phyloP scores from a whole-genome alignment of 2,797 vertebrate species.

The Poecilia velifera region DNA sequence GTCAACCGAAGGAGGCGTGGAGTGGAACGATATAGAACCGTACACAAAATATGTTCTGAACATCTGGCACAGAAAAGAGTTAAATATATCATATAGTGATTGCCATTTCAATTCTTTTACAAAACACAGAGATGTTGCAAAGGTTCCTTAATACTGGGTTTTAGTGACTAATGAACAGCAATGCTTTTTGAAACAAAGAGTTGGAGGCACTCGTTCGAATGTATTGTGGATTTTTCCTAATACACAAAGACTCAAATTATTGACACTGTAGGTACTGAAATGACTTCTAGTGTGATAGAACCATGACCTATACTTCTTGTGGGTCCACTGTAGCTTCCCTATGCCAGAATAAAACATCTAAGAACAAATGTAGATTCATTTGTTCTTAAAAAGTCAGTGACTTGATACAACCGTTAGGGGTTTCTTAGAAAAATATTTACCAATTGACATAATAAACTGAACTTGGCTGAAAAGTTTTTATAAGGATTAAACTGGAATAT shows the following conservation, averaged over 20 bases:
- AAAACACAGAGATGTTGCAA: not conserved
- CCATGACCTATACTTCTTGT: not conserved
- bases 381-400: not conserved
- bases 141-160: not conserved
- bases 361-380: not conserved
- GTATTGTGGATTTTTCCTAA: not conserved
- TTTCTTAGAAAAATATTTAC: too few relatives aligned
- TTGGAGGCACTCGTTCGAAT: not conserved
- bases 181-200: not conserved
- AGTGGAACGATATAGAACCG: not conserved
- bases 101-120: not conserved
- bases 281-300: not conserved
- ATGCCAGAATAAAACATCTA: not conserved
- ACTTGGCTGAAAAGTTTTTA: not conserved
- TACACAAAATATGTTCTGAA: not conserved
- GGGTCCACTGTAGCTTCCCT: not conserved
- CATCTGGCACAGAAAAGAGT: not conserved
- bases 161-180: not conserved
- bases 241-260: not conserved
- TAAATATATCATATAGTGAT: not conserved
- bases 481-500: not conserved
- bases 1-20: not conserved
- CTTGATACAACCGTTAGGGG: not conserved
- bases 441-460: too few relatives aligned
- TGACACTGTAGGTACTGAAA: not conserved